Evolutionary conservation across 2,797 vertebrate species (phyloP), one percentile per base, ranked within the genome.

Genomic region (Heterohyrax brucei): DNA sequence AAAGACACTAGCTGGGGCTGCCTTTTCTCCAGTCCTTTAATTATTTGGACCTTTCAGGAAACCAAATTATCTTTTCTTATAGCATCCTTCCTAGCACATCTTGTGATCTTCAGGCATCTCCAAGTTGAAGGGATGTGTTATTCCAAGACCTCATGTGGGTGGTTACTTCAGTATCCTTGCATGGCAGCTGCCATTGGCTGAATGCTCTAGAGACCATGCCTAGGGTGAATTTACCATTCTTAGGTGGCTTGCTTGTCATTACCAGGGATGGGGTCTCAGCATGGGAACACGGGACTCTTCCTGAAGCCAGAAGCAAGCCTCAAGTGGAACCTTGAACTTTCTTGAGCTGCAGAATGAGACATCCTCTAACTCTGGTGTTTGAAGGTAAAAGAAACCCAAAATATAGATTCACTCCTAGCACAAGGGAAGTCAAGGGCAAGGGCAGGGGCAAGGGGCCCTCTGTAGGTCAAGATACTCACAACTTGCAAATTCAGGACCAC

Each of bases 151-250:
- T 13, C 24, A 7, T 22, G 28, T 19, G 4, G 26, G 4, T 4
- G 24, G 30, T 84, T 28, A 21, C 26, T 5, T 7, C 6, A 5
- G 33, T 1, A 6, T 19, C 48, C 22, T 30, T 73, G 33, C 24
- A 0, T 21, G 70, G 56, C 39, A 50, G 30, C 44, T 50, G 12
- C 48, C 62, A 28, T 1, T 56, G 70, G 14, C 16, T 24, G 24
- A 75, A 21, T 6, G 16, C 66, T 46, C 68, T 46, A 28, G 72
- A 53, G 24, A 50, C 22, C 56, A 22, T 12, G 61, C 0, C 50
- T 24, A 16, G 10, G 2, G 3, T 21, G 8, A 24, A 30, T 22
- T 3, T 24, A 6, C 7, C 0, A 9, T n/a, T 13, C 39, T 13
- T 22, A 7, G 22, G 8, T 2, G 4, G 12, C 62, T 77, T 10